A percentile compares a stretch with the other conserved stretches of the same genome.
Evolutionary conservation across 2,113 vertebrate genomes (phyloP).

Genomic region (Xenopus borealis): DNA sequence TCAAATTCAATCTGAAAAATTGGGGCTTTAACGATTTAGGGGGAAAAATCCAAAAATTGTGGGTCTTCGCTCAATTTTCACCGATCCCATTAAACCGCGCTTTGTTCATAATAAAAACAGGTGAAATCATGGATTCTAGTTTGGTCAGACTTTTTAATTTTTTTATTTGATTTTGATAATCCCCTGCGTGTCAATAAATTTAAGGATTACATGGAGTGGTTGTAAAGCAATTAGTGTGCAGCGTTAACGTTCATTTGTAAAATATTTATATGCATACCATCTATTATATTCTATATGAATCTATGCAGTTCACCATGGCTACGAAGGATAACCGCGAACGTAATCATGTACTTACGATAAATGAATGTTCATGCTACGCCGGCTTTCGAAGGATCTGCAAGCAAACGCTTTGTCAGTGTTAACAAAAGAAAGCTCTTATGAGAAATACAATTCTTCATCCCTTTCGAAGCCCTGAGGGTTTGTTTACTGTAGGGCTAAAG

Average conservation of each 20-base stretch:
- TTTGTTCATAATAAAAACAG: too few species aligned
- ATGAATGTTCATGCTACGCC: neutral
- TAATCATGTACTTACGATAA: conserved; percentile 9
- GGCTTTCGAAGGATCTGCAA: neutral
- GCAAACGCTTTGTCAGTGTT: conserved; percentile 5
- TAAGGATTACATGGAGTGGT: neutral
- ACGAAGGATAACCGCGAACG: neutral
- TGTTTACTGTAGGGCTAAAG: conserved; percentile 49
- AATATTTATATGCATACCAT: too few species aligned
- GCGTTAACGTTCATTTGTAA: neutral
- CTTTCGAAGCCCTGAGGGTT: conserved; percentile 47
- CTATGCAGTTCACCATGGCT: neutral
- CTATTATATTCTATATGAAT: neutral
- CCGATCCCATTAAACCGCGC: too few species aligned
- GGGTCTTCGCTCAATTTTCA: too few species aligned
- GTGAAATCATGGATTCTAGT: too few species aligned
- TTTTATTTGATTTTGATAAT: too few species aligned
- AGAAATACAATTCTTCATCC: neutral
- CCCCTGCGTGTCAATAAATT: neutral
- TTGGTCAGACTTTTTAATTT: too few species aligned
- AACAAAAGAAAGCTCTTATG: conserved; percentile 53
- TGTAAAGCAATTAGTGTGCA: neutral
- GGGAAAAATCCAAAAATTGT: too few species aligned
- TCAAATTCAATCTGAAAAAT: too few species aligned
- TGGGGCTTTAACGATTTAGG: too few species aligned